Evolutionary conservation across 1,140 invertebrate genomes (phyloP).

Genomic region (Carcinoscorpius rotundicauda): DNA sequence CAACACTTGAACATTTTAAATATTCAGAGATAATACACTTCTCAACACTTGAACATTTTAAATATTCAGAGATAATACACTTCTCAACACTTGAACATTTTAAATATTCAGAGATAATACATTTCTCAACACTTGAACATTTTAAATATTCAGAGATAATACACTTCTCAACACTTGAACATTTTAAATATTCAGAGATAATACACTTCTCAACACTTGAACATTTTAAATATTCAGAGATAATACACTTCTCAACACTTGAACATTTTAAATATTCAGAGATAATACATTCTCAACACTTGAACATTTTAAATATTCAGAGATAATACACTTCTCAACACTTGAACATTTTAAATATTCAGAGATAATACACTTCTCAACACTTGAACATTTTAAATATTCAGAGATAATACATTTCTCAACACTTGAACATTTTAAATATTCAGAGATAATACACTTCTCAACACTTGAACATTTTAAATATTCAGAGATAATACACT

Average conservation of each 20-base stretch:
- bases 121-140: too few relatives aligned
- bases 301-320: constrained; percentile 3
- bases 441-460: constrained; percentile 27
- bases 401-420: constrained; percentile 26
- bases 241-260: constrained; percentile 25
- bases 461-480: too few relatives aligned
- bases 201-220: constrained; percentile 25
- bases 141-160: constrained; percentile 7
- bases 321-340: constrained; percentile 25
- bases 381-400: too few relatives aligned
- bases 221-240: constrained; percentile 4
- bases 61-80: constrained; percentile 29
- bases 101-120: constrained; percentile 30
- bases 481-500: constrained; percentile 28
- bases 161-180: constrained; percentile 25
- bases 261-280: constrained; percentile 3
- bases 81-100: too few relatives aligned
- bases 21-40: constrained; percentile 25
- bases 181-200: constrained; percentile 4
- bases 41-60: too few relatives aligned
- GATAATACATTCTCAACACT: constrained; percentile 25
- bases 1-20: too few relatives aligned
- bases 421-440: too few relatives aligned
- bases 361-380: constrained; percentile 26
- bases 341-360: not conserved